A percentile compares a stretch with the other conserved stretches of the same genome.
These are phyloP conservation scores for Zaprionus tsacasi DNA, from an alignment of 1,140 invertebrate species.

Conservation along the genomic window DNA sequence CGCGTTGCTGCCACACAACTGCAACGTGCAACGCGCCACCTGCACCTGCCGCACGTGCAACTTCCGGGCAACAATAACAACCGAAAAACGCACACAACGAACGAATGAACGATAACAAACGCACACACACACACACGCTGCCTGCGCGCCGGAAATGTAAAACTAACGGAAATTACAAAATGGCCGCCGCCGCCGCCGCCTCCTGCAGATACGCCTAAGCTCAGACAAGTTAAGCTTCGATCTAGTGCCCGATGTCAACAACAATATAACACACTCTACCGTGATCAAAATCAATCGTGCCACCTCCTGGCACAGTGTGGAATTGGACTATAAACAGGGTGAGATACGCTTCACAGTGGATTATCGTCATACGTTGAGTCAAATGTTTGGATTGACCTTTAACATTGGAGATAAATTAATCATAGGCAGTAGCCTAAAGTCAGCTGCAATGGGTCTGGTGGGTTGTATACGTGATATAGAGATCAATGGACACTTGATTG, in stretches of 20 bases:
- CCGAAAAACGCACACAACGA: slow-evolving; percentile 33
- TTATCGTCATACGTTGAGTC: slow-evolving; percentile 89
- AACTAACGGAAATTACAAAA: slow-evolving; percentile 81
- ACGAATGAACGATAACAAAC: slow-evolving; percentile 43
- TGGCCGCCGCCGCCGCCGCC: slow-evolving; percentile 41
- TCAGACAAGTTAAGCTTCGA: slow-evolving; percentile 94
- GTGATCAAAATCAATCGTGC: slow-evolving; percentile 91
- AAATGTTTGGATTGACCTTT: slow-evolving; percentile 87
- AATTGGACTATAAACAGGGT: slow-evolving; percentile 90
- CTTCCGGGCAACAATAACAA: slow-evolving; percentile 61
- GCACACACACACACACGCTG: neutral
- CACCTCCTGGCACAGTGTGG: slow-evolving; percentile 91
- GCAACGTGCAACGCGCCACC: slow-evolving; percentile 4
- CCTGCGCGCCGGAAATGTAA: slow-evolving; percentile 66
- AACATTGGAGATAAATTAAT: slow-evolving; percentile 87
- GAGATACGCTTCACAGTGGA: slow-evolving; percentile 91
- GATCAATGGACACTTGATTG: slow-evolving; percentile 90
- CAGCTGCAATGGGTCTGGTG: slow-evolving; percentile 89
- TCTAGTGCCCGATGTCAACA: slow-evolving; percentile 88
- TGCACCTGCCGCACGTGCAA: slow-evolving; percentile 59
- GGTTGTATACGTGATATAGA: slow-evolving; percentile 95
- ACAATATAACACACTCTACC: slow-evolving; percentile 90
- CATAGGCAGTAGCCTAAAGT: slow-evolving; percentile 90
- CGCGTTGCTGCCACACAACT: neutral
- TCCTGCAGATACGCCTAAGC: slow-evolving; percentile 88